Conservation (phyloP, 1,140 invertebrate genomes). For the Hylaeus anthracinus region DNA sequence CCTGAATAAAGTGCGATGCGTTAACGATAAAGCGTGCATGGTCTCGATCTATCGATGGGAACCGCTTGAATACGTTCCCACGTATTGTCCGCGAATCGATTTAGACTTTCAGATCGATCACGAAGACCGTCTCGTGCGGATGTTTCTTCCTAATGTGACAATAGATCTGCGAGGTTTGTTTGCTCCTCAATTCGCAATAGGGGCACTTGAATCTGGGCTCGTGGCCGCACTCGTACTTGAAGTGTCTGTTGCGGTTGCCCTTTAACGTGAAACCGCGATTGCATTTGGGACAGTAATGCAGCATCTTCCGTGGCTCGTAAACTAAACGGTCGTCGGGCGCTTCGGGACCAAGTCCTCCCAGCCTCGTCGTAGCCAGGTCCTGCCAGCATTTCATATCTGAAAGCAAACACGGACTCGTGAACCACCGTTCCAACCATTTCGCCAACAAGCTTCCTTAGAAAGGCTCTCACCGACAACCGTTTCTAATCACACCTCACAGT, state of each 20-base stretch:
- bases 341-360: neutral
- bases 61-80: too few species aligned
- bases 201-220: conserved; percentile 90
- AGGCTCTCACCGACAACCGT: neutral
- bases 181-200: conserved; percentile 88
- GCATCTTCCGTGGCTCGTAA: conserved; percentile 28
- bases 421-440: conserved; percentile 1
- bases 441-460: neutral
- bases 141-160: conserved; percentile 82
- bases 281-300: conserved; percentile 86
- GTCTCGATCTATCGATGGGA: too few species aligned
- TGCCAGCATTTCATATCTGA: conserved; percentile 54
- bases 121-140: conserved; percentile 57
- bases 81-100: neutral
- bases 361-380: conserved; percentile 49
- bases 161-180: conserved; percentile 90
- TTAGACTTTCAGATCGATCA: conserved; percentile 61
- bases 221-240: conserved; percentile 91
- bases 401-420: conserved; percentile 42
- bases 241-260: conserved; percentile 89
- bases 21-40: conserved; percentile 2
- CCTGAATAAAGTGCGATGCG: conserved; percentile 5
- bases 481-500: neutral
- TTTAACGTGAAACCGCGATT: conserved; percentile 89
- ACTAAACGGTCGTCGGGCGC: neutral